Base-by-base conservation (phyloP, 2,797 vertebrate species). In the Columba guinea region DNA sequence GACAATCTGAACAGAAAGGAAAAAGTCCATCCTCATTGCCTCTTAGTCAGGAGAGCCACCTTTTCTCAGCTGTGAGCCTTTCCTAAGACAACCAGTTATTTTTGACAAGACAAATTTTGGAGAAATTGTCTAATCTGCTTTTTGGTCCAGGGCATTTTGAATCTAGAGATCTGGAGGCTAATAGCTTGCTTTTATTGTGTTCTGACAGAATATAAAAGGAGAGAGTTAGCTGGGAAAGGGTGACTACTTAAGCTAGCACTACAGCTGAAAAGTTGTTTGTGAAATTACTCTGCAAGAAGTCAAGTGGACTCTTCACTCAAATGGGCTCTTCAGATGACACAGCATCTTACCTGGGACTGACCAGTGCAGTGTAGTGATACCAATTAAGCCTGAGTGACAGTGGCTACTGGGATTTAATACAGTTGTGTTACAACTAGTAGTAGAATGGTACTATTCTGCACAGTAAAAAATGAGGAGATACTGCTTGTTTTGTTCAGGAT, bases 281-380 rank as follows among this genome's bases (percentile, higher is more conserved):
- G 84, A 58, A 93, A 95, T 92, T 76, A 32, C 77, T 67, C 48
- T 73, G 63, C 64, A 32, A 53, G 80, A 48, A 82, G 85, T 93
- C 86, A 73, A 93, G 93, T 91, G 80, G 88, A n/a, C 80, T 69
- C 90, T 95, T 90, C 76, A 78, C 27, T 95, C 7, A 9, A 82
- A 85, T 85, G 44, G 73, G 5, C 69, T 88, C 51, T 84, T 55
- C 44, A 77, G 34, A 51, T 91, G 10, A 1, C 17, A 4, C 1
- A 0, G 78, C 3, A 0, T 53, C 21, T 65, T 58, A 60, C 46
- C 5, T 81, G 51, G 64, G 21, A 59, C 30, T 68, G 64, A 58
- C 90, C 4, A 1, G 39, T 81, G 30, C 20, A 49, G 59, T 56
- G 67, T 83, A 70, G 39, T 77, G 49, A 13, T 49, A 24, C 1